Evolutionary conservation across 2,797 vertebrate species (phyloP).

Genomic region (Eulemur coronatus): DNA sequence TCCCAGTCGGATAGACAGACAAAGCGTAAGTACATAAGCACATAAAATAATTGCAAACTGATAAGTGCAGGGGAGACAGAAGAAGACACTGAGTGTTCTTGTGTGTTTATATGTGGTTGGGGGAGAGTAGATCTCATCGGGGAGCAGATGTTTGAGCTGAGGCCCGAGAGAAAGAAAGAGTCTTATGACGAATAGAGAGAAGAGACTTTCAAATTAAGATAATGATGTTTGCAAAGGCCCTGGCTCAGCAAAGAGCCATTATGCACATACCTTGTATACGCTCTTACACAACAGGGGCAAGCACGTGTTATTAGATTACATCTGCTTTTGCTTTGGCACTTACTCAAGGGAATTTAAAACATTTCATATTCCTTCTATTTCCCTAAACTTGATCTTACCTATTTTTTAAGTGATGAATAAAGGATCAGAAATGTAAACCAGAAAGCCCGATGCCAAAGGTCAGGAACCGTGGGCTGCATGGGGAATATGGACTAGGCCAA

Average conservation of each 20-base stretch:
- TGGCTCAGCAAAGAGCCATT: neutral
- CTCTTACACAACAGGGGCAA: neutral
- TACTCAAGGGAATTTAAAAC: neutral
- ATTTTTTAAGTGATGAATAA: neutral
- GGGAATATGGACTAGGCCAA: neutral
- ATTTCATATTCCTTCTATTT: neutral
- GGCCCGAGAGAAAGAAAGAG: neutral
- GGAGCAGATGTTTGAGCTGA: neutral
- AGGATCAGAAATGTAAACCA: neutral
- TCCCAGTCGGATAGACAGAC: neutral
- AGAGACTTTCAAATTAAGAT: neutral
- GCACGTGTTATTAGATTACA: neutral
- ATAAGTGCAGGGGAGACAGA: neutral
- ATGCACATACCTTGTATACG: rapidly evolving
- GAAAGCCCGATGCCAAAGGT: neutral
- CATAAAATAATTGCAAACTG: neutral
- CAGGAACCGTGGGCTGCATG: too few relatives aligned
- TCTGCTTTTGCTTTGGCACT: neutral
- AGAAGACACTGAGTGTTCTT: neutral
- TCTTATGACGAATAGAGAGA: neutral
- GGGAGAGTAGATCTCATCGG: too few relatives aligned
- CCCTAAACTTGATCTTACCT: neutral
- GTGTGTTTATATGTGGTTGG: rapidly evolving
- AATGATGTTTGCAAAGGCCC: neutral
- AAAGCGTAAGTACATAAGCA: neutral